Evolutionary conservation across 1,140 invertebrate species (phyloP).

Genomic region (Colletes latitarsis): DNA sequence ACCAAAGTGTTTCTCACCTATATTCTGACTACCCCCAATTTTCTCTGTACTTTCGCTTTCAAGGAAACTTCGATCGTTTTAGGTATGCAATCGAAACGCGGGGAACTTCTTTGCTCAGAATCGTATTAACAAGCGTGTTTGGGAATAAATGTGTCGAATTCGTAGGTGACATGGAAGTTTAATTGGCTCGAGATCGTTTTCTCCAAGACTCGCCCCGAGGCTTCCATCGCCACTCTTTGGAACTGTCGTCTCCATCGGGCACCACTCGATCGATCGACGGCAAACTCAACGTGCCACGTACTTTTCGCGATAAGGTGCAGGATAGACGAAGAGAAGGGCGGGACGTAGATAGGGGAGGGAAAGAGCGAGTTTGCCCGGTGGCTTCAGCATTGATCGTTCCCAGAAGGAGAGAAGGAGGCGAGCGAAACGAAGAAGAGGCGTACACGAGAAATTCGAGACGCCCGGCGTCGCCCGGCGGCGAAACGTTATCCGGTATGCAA

Average conservation of each 20-base stretch:
- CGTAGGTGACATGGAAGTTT: not conserved
- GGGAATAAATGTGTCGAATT: not conserved
- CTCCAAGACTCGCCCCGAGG: slow-evolving; percentile 18
- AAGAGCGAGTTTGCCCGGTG: slow-evolving; percentile 46
- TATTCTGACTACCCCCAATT: no score
- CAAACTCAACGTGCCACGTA: slow-evolving; percentile 48
- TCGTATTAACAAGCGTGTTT: no score
- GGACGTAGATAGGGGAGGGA: slow-evolving; percentile 11
- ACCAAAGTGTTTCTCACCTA: no score
- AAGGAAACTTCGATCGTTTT: no score
- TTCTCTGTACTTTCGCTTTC: no score
- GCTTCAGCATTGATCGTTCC: slow-evolving; percentile 57
- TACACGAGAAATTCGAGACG: slow-evolving; percentile 67
- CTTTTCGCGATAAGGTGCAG: slow-evolving; percentile 52
- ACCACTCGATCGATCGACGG: slow-evolving; percentile 50
- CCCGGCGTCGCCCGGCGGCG: slow-evolving; percentile 70
- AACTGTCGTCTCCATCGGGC: slow-evolving; percentile 45
- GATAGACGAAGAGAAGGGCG: slow-evolving; percentile 33
- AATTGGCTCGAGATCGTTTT: not conserved
- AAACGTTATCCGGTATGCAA: slow-evolving; percentile 76
- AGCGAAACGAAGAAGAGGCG: slow-evolving; percentile 43
- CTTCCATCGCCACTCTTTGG: slow-evolving; percentile 23
- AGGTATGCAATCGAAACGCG: no score
- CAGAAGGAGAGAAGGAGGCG: slow-evolving; percentile 45
- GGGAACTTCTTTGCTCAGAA: no score